phyloP scores from a whole-genome alignment of 2,888 invertebrate species.

The Thecocarcelia acutangulata region DNA sequence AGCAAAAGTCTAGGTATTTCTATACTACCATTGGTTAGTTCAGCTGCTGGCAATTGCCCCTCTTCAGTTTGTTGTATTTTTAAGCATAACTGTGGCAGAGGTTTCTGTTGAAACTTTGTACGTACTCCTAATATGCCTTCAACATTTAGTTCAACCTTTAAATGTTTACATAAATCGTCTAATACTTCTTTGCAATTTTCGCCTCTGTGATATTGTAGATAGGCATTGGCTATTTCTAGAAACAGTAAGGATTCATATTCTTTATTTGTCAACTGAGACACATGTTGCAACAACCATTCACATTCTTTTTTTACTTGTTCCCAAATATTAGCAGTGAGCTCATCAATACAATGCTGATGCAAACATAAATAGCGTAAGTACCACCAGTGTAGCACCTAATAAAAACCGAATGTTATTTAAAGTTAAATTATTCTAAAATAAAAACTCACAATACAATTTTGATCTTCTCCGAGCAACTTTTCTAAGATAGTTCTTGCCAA shows the following conservation, averaged over 20 bases:
- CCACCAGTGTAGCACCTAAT: slow-evolving; percentile 84
- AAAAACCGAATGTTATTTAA: not conserved
- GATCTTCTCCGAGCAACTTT: slow-evolving; percentile 74
- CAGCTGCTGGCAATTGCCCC: slow-evolving; percentile 71
- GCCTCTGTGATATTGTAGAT: slow-evolving; percentile 88
- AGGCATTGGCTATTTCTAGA: slow-evolving; percentile 85
- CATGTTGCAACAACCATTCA: slow-evolving; percentile 71
- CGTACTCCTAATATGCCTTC: slow-evolving; percentile 92
- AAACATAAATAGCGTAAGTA: slow-evolving; percentile 86
- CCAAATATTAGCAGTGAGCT: slow-evolving; percentile 86
- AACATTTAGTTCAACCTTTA: slow-evolving; percentile 87
- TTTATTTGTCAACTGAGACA: slow-evolving; percentile 76
- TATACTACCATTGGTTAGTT: slow-evolving; percentile 81
- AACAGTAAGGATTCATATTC: slow-evolving; percentile 82
- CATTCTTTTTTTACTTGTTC: slow-evolving; percentile 76
- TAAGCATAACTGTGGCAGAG: slow-evolving; percentile 91
- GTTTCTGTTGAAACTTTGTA: slow-evolving; percentile 92
- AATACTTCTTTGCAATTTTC: slow-evolving; percentile 87
- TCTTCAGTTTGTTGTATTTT: slow-evolving; percentile 84
- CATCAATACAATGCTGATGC: slow-evolving; percentile 90
- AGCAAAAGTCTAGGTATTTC: slow-evolving; percentile 86
- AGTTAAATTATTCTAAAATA: not conserved
- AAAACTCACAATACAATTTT: slow-evolving; percentile 74
- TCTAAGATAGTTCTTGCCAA: slow-evolving; percentile 81
- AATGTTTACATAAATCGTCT: slow-evolving; percentile 84